Evolutionary conservation across 2,797 vertebrate genomes (phyloP).

Genomic region (Peromyscus eremicus): DNA sequence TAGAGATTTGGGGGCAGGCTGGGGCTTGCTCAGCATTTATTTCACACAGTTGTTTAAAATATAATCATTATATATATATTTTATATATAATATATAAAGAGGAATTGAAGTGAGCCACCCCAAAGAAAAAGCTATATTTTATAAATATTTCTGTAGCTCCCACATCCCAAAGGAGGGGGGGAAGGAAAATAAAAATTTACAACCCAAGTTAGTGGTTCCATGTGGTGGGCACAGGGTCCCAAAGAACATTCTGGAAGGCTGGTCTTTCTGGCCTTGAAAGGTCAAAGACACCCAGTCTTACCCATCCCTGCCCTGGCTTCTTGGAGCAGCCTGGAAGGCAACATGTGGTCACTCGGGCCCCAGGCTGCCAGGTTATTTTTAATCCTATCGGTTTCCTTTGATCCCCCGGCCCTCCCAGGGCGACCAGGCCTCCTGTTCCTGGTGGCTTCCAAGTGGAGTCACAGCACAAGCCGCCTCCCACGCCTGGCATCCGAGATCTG

Average conservation of each 20-base stretch:
- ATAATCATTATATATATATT: conserved; percentile 83
- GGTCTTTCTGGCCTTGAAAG: conserved; percentile 49
- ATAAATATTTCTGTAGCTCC: conserved; percentile 99
- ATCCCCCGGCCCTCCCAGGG: conserved; percentile 63
- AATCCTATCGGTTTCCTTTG: conserved; percentile 76
- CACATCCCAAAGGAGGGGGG: conserved; percentile 93
- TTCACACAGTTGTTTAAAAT: conserved; percentile 87
- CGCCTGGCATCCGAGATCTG: not conserved
- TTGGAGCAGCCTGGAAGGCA: conserved; percentile 61
- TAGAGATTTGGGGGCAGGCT: conserved; percentile 38
- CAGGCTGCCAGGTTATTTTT: conserved; percentile 79
- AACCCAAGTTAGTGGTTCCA: conserved; percentile 96
- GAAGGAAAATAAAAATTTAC: conserved; percentile 91
- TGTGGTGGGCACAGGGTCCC: conserved; percentile 78
- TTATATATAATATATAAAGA: conserved; percentile 84
- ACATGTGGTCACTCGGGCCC: conserved; percentile 47
- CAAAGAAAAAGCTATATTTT: conserved; percentile 90
- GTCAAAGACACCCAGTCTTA: conserved; percentile 54
- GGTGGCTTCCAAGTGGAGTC: conserved; percentile 66
- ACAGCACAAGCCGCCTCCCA: not conserved
- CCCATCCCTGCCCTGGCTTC: conserved; percentile 55
- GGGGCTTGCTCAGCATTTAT: conserved; percentile 84
- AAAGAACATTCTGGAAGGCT: conserved; percentile 49
- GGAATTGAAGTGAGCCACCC: conserved; percentile 83
- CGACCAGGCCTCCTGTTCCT: conserved; percentile 49